Conservation (phyloP, 92 coral and sea anemone species). For the Micromussa lordhowensis region DNA sequence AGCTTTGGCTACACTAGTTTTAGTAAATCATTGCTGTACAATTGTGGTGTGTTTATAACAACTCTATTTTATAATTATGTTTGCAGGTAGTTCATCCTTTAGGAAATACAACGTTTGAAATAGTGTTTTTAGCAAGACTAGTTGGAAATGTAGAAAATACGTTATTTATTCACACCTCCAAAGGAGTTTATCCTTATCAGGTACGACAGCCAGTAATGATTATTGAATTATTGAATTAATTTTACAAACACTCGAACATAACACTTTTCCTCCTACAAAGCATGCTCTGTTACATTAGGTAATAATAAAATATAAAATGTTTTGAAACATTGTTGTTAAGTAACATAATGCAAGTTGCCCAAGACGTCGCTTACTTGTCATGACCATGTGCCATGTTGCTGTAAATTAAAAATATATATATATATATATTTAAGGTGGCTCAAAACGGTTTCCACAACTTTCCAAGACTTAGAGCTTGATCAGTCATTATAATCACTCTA, state of each 20-base stretch:
- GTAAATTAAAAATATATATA: not conserved
- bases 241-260: not conserved
- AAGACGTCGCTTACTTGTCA: not conserved
- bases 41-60: not conserved
- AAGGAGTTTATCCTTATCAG: slow-evolving; percentile 99
- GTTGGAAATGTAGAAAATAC: slow-evolving; percentile 99
- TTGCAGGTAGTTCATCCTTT: slow-evolving; percentile 90
- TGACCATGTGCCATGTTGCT: not conserved
- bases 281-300: not conserved
- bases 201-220: slow-evolving; percentile 37
- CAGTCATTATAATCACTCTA: no score
- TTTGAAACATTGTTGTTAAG: not conserved
- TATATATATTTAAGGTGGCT: no score
- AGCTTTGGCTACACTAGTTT: no score
- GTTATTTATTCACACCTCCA: slow-evolving; percentile 99
- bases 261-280: not conserved
- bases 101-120: slow-evolving; percentile 96
- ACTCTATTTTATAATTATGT: not conserved
- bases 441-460: no score
- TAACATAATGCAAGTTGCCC: not conserved
- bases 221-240: not conserved
- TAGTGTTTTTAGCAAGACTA: slow-evolving; percentile 96
- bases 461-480: no score
- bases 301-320: not conserved
- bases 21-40: not conserved